Percentiles rank a stretch among this genome's conserved stretches.
Conservation (phyloP, 2,888 invertebrate species). For the Leptopilina myrica region DNA sequence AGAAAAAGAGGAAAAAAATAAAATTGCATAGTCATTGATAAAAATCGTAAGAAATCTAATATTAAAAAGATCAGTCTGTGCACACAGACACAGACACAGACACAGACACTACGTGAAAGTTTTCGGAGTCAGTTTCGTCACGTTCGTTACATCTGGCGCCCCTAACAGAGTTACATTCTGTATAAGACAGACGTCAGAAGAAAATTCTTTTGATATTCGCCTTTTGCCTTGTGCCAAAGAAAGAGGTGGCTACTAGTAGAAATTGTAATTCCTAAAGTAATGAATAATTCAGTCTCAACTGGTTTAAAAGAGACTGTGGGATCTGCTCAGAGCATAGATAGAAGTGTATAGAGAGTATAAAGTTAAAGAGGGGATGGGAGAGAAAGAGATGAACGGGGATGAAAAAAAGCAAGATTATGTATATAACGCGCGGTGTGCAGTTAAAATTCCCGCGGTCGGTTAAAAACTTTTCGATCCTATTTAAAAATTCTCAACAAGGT, state of each 20-base stretch:
- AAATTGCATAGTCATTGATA: constrained; percentile 1
- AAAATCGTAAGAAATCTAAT: background rate
- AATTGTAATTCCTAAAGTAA: constrained; percentile 28
- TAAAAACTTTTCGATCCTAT: constrained; percentile 24
- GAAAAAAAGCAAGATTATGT: background rate
- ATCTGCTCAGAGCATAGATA: constrained; percentile 15
- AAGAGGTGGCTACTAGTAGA: constrained; percentile 22
- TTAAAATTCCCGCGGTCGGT: constrained; percentile 20
- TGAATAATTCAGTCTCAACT: constrained; percentile 37
- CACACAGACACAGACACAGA: too few relatives aligned
- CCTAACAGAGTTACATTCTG: constrained; percentile 20
- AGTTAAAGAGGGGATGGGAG: too few relatives aligned
- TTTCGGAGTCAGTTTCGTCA: constrained; percentile 9
- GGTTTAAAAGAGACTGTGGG: constrained; percentile 1
- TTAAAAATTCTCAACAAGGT: constrained; percentile 24
- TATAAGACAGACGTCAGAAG: constrained; percentile 14
- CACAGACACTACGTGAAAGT: background rate
- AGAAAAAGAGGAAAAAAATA: background rate
- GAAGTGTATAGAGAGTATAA: too few relatives aligned
- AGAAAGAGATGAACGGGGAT: background rate
- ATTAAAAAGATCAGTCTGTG: background rate
- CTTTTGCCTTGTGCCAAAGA: constrained; percentile 17
- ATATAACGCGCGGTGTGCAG: background rate
- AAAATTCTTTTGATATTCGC: constrained; percentile 32
- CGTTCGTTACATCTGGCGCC: constrained; percentile 35